Base-by-base conservation (phyloP, 2,113 vertebrate species). In the Anolis carolinensis region DNA sequence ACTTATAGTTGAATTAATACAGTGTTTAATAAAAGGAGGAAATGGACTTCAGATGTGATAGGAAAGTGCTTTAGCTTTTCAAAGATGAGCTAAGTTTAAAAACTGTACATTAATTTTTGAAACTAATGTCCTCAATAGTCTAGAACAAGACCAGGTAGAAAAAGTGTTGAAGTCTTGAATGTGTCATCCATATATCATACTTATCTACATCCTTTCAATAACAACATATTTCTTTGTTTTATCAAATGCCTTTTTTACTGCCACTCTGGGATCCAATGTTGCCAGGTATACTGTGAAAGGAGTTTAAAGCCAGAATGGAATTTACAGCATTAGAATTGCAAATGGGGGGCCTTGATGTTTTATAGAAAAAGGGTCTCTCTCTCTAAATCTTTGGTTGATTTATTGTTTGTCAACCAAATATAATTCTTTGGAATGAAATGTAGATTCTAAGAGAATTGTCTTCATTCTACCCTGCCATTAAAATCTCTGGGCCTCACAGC, bases 341-440 rank as follows among this genome's bases (percentile, higher is more conserved):
- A 84, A 84, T 34, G 11, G 25, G 68, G 32, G 32, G 4, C 23
- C 48, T 68, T 84, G 63, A 50, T 18, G 30, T 84, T 36, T 21
- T 48, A 48, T n/a, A 68, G 27, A n/a, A n/a, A 7, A n/a, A 18
- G 10, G 27, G n/a, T n/a, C n/a, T 3, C 1, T 44, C 11, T 10
- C 39, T 68, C 74, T 67, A 30, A 50, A 36, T 48, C 23, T 52
- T 76, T 65, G 59, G 72, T 77, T 70, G n/a, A 27, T 52, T 25
- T 52, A 68, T 77, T 48, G 14, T 68, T 27, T 62, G 70, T 62
- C 44, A 36, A 73, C 32, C 52, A 74, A 74, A 83, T 30, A 36
- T 39, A n/a, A 25, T 73, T 83, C 50, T 74, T 13, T 74, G 36
- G 70, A 83, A 83, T 73, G 32, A 83, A 83, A 30, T 36, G 21